A percentile compares a stretch with the other conserved stretches of the same genome.
phyloP scores from a whole-genome alignment of 2,113 vertebrate genomes.

The Manacus vitellinus region DNA sequence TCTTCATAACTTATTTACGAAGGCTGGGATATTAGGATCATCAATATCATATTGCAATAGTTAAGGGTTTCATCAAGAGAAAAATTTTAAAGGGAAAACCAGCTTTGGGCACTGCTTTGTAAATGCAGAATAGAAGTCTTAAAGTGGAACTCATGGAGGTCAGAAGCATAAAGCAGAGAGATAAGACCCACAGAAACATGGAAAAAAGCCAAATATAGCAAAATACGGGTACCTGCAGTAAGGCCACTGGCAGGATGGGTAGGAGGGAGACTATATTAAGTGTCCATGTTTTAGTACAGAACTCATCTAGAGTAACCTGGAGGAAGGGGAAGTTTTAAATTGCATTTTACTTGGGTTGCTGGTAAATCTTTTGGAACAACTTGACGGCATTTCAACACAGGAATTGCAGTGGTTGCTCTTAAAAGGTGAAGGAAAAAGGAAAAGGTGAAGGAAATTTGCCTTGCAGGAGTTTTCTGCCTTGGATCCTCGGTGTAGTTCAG shows the following conservation, averaged over 20 bases:
- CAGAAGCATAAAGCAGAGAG: neutral
- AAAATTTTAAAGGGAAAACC: neutral
- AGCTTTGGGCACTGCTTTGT: neutral
- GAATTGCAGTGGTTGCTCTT: neutral
- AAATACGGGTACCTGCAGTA: neutral
- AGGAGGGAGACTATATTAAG: neutral
- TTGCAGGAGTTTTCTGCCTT: neutral
- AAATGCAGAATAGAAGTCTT: neutral
- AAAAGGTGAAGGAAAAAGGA: neutral
- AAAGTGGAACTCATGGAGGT: neutral
- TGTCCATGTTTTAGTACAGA: neutral
- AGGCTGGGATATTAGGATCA: neutral
- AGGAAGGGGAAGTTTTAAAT: neutral
- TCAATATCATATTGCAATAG: neutral
- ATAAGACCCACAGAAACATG: neutral
- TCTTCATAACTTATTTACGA: constrained; percentile 8
- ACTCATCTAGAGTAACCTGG: neutral
- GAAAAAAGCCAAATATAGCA: neutral
- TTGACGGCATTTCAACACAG: neutral
- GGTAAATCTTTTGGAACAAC: neutral
- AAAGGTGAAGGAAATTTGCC: neutral
- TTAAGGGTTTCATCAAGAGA: neutral
- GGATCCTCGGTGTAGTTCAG: rapidly evolving
- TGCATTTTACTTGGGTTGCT: neutral
- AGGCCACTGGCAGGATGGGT: neutral